Percentiles rank a stretch among this genome's conserved stretches.
These are phyloP conservation scores for Chunga burmeisteri DNA, from an alignment of 2,113 vertebrate genomes.

Conservation along the genomic window DNA sequence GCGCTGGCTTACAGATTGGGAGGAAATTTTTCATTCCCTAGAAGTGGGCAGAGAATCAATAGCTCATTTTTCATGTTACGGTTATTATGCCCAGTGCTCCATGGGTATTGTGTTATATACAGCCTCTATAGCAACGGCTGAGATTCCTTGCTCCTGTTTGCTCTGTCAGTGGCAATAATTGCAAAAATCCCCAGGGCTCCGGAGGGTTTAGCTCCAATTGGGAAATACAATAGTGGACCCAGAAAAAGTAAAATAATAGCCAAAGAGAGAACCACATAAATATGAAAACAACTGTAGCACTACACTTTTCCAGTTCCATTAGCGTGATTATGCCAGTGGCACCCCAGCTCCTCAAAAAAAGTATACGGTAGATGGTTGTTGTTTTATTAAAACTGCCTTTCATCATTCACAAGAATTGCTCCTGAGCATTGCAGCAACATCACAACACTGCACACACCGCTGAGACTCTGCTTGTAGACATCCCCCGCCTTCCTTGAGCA, in stretches of 20 bases:
- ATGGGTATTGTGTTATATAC: not conserved
- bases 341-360: not conserved
- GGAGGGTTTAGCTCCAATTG: not conserved
- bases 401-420: not conserved
- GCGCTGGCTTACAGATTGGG: not conserved
- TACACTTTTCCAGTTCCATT: not conserved
- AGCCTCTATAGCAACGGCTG: not conserved
- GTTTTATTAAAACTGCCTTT: not conserved
- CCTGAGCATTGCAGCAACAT: not conserved
- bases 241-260: slow-evolving; percentile 13
- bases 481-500: not conserved
- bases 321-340: not conserved
- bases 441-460: not conserved
- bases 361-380: not conserved
- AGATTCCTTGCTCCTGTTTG: slow-evolving; percentile 2
- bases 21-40: slow-evolving; percentile 51
- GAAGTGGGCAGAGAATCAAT: slow-evolving; percentile 48
- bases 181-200: slow-evolving; percentile 1
- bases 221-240: slow-evolving; percentile 11
- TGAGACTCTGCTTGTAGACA: not conserved
- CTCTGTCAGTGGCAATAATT: slow-evolving; percentile 43
- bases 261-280: not conserved
- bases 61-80: slow-evolving; percentile 42
- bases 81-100: slow-evolving; percentile 43
- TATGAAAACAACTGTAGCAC: slow-evolving; percentile 25